A percentile compares a stretch with the other conserved stretches of the same genome.
These are phyloP conservation scores for Clitarchus hookeri DNA, from an alignment of 2,888 invertebrate genomes.

Conservation along the genomic window DNA sequence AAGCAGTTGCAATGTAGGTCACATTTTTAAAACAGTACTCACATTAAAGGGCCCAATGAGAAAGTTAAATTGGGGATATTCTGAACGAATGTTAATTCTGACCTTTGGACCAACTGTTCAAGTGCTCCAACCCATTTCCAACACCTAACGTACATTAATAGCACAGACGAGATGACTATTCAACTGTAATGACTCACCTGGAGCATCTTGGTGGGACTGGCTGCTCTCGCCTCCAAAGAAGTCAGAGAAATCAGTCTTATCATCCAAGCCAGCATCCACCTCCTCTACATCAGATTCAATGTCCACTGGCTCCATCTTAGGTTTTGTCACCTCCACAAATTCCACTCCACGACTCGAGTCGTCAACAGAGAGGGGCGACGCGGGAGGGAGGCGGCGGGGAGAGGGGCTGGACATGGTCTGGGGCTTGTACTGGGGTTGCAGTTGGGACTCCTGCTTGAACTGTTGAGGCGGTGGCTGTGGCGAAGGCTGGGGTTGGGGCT, in stretches of 20 bases:
- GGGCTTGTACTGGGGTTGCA: not conserved
- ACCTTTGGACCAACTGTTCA: too few species aligned
- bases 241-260: slow-evolving; percentile 14
- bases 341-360: slow-evolving; percentile 15
- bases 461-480: not conserved
- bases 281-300: slow-evolving; percentile 20
- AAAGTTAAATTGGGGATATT: too few species aligned
- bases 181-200: not conserved
- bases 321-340: slow-evolving; percentile 7
- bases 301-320: slow-evolving; percentile 16
- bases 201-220: slow-evolving; percentile 23
- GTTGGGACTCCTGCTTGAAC: slow-evolving; percentile 6
- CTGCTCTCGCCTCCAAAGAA: slow-evolving; percentile 17
- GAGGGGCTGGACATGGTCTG: not conserved
- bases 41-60: too few species aligned
- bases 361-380: not conserved
- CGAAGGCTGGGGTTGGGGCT: not conserved
- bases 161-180: not conserved
- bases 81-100: too few species aligned
- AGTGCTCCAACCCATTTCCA: too few species aligned
- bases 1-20: too few species aligned
- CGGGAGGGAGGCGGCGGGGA: not conserved
- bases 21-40: too few species aligned
- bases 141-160: not conserved
- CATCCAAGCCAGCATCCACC: slow-evolving; percentile 4